phyloP scores from a whole-genome alignment of 2,888 invertebrate genomes.

The Tetranychus truncatus region DNA sequence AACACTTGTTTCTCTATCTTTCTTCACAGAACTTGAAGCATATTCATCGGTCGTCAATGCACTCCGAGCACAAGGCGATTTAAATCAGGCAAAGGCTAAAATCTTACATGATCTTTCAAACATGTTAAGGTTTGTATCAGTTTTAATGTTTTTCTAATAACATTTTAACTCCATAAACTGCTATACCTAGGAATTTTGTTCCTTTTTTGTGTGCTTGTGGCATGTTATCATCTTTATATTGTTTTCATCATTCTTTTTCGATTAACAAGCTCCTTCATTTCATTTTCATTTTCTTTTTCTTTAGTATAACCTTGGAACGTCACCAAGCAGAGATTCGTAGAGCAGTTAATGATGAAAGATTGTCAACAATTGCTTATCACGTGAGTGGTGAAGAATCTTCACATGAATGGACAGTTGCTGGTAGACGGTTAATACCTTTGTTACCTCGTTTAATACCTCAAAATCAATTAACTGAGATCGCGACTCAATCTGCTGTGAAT shows the following conservation, averaged over 20 bases:
- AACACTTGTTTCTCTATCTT: slow-evolving; percentile 5
- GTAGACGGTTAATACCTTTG: slow-evolving; percentile 59
- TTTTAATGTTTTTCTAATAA: no score
- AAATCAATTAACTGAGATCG: slow-evolving; percentile 61
- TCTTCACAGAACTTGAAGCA: slow-evolving; percentile 62
- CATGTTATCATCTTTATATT: slow-evolving; percentile 8
- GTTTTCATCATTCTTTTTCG: slow-evolving; percentile 10
- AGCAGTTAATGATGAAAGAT: slow-evolving; percentile 73
- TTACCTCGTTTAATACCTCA: slow-evolving; percentile 65
- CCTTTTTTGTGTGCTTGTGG: neutral
- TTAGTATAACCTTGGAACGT: slow-evolving; percentile 62
- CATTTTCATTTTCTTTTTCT: slow-evolving; percentile 34
- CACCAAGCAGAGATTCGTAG: slow-evolving; percentile 78
- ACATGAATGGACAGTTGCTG: slow-evolving; percentile 68
- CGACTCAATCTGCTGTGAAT: slow-evolving; percentile 54
- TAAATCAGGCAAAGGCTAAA: slow-evolving; percentile 63
- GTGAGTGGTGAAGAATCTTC: slow-evolving; percentile 37
- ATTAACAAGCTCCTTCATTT: neutral
- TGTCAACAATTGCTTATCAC: slow-evolving; percentile 55
- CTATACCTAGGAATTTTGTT: neutral
- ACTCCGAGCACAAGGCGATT: slow-evolving; percentile 73
- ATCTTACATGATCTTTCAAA: slow-evolving; percentile 48
- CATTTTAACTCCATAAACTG: no score
- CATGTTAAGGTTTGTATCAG: neutral
- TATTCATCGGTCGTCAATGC: slow-evolving; percentile 74